A percentile compares a stretch with the other conserved stretches of the same genome.
Evolutionary conservation across 2,113 vertebrate genomes (phyloP).

Genomic region (Mirza zaza): DNA sequence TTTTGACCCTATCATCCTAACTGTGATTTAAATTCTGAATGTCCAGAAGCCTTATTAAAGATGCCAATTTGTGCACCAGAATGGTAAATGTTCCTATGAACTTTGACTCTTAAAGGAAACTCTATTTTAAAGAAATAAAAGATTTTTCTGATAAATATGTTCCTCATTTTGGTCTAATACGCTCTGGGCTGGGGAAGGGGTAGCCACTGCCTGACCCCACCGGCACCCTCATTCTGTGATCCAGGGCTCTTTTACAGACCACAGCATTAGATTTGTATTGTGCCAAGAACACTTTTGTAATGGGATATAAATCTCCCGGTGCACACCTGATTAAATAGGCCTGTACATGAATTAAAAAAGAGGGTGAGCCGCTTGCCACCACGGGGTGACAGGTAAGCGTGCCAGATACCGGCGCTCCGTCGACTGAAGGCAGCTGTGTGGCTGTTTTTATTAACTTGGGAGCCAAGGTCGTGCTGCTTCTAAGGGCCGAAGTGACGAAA

Average conservation of each 20-base stretch:
- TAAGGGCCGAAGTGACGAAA: neutral
- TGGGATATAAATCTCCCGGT: slow-evolving; percentile 61
- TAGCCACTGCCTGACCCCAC: slow-evolving; percentile 12
- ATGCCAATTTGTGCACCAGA: slow-evolving; percentile 74
- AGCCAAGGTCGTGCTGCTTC: neutral
- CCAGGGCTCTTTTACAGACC: slow-evolving; percentile 15
- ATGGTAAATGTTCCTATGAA: slow-evolving; percentile 76
- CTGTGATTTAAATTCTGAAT: slow-evolving; percentile 74
- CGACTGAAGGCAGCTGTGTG: neutral
- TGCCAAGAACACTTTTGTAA: slow-evolving; percentile 59
- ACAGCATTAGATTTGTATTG: slow-evolving; percentile 57
- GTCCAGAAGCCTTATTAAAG: slow-evolving; percentile 78
- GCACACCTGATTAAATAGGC: slow-evolving; percentile 49
- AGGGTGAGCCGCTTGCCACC: slow-evolving; percentile 23
- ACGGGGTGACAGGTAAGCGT: neutral
- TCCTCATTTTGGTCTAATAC: slow-evolving; percentile 70
- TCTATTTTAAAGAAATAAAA: slow-evolving; percentile 74
- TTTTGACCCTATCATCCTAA: slow-evolving; percentile 59
- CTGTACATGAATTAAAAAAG: slow-evolving; percentile 37
- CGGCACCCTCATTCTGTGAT: slow-evolving; percentile 42
- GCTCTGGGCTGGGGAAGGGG: slow-evolving; percentile 43
- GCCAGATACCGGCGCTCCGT: neutral
- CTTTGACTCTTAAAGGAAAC: slow-evolving; percentile 79
- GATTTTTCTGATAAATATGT: slow-evolving; percentile 75
- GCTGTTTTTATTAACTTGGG: slow-evolving; percentile 30